Evolutionary conservation across 2,113 vertebrate genomes (phyloP), one percentile per base, ranked within the genome.

Genomic region (Stomatorhinus ivindoensis): DNA sequence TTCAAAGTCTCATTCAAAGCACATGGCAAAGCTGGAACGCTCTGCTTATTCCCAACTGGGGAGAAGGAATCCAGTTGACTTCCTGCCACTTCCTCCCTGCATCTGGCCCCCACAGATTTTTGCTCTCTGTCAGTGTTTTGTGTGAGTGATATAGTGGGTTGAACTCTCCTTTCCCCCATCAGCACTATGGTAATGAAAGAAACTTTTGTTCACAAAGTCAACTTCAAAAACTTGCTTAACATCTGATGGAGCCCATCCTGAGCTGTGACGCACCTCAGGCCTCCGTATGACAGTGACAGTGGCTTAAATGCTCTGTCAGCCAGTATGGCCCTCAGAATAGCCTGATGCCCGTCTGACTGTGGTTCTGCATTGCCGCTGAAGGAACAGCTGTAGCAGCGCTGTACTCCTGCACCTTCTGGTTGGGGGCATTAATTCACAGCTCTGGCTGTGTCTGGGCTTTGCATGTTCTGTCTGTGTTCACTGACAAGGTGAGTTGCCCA

Each of bases 51-150:
- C 3, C 31, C 69, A 48, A 31, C 11, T 85, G 82, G 21, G 82
- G 19, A 27, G 50, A 15, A 51, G 27, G 47, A 47, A 87, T 31
- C 24, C 11, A 11, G 42, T 89, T 69, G n/a, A 5, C 48, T 44
- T 46, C 46, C 1, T 86, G 85, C 48, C 11, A 35, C 10, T 87
- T 85, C 48, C 27, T 87, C 46, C 19, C 83, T 19, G 27, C 27
- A n/a, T 31, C 15, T 39, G 88, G 69, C 84, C 58, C 83, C 58
- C 31, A n/a, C 39, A 35, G 65, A 47, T 76, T 53, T 89, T 89
- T 90, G 69, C 88, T 87, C 42, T 89, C 15, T 42, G 2, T 35
- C 51, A 58, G 15, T 84, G 76, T n/a, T 85, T 46, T 91, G 69
- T 86, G 46, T 48, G 82, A 13, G 35, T 84, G 82, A 85, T 24